Percentiles rank a stretch among this genome's conserved stretches.
These are phyloP conservation scores for Chrysaora quinquecirrha DNA, from an alignment of 30 jellyfish, hydroid and myxozoan species.

Conservation along the genomic window DNA sequence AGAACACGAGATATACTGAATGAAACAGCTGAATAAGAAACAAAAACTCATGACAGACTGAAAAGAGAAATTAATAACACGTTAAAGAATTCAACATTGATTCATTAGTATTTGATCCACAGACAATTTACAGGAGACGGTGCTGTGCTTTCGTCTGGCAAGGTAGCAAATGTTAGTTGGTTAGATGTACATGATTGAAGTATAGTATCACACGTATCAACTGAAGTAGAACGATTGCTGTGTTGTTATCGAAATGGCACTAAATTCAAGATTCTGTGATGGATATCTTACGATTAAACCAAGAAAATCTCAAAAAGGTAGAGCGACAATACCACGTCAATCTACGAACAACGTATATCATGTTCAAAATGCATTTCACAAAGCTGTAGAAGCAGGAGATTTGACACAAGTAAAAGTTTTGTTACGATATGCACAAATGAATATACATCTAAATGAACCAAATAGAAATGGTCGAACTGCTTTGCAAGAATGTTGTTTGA, in stretches of 20 bases:
- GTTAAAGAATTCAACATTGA: background rate
- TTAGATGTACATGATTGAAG: background rate
- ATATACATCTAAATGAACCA: conserved; percentile 69
- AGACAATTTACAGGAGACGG: background rate
- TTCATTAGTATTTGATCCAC: background rate
- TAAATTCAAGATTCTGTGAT: conserved; percentile 73
- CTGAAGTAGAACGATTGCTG: too few relatives aligned
- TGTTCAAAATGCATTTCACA: conserved; percentile 71
- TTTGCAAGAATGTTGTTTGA: conserved; percentile 80
- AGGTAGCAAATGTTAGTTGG: background rate
- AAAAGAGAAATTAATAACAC: background rate
- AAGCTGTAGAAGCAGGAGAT: conserved; percentile 85
- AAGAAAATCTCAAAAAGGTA: conserved; percentile 42
- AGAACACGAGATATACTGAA: conserved; percentile 13
- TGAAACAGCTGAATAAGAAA: background rate
- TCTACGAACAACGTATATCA: conserved; percentile 49
- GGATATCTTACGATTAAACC: conserved; percentile 70
- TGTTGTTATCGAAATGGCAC: too few relatives aligned
- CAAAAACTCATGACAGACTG: background rate
- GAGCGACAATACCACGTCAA: conserved; percentile 34
- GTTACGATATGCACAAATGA: conserved; percentile 72
- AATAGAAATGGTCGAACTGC: conserved; percentile 84
- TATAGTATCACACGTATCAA: too few relatives aligned
- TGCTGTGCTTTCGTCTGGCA: background rate
- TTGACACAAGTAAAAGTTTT: conserved; percentile 90